phyloP scores from a whole-genome alignment of 2,888 invertebrate genomes.

The Cryptosula pallasiana region DNA sequence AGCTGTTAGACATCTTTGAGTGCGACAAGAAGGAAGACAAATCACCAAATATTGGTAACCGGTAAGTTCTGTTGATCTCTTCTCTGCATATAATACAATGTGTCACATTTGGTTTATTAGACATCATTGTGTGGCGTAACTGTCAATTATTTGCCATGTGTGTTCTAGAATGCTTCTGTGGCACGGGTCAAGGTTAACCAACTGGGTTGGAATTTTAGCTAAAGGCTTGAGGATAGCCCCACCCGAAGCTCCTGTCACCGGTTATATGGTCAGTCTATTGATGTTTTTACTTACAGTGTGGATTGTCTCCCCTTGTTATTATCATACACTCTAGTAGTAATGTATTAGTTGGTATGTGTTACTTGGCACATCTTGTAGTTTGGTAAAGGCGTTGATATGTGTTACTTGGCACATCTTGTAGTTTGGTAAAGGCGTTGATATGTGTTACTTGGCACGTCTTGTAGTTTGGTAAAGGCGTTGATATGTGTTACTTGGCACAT shows the following conservation, averaged over 20 bases:
- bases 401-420: too few relatives aligned
- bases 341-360: too few relatives aligned
- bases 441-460: too few relatives aligned
- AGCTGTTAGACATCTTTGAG: conserved; percentile 52
- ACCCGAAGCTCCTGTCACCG: conserved; percentile 57
- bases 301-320: too few relatives aligned
- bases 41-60: conserved; percentile 52
- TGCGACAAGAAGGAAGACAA: conserved; percentile 38
- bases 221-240: conserved; percentile 57
- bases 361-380: too few relatives aligned
- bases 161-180: conserved; percentile 53
- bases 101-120: not conserved
- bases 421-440: too few relatives aligned
- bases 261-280: conserved; percentile 55
- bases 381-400: too few relatives aligned
- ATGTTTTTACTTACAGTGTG: too few relatives aligned
- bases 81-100: too few relatives aligned
- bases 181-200: conserved; percentile 57
- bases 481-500: too few relatives aligned
- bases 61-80: conserved; percentile 34
- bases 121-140: not conserved
- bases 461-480: too few relatives aligned
- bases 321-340: too few relatives aligned
- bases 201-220: conserved; percentile 57
- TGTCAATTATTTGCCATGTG: conserved; percentile 3